These are phyloP conservation scores for Ophiodon elongatus DNA, from an alignment of 2,113 vertebrate genomes.

Conservation along the genomic window DNA sequence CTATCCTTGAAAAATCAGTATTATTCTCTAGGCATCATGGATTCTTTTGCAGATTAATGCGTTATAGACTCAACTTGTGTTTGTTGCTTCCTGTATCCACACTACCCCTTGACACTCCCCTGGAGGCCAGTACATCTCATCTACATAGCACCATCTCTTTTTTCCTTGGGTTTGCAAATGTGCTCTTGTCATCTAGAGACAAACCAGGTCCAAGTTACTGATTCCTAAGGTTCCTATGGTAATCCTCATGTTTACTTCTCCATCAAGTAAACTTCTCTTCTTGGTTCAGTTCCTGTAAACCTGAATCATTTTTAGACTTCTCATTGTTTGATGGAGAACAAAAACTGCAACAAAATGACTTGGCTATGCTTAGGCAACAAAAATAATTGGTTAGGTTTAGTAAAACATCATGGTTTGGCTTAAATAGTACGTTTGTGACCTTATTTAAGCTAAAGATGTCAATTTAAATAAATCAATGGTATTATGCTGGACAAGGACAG, in stretches of 20 bases:
- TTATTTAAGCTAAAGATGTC: no score
- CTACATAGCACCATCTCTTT: not conserved
- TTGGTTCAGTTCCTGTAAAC: not conserved
- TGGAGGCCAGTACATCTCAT: not conserved
- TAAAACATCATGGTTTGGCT: no score
- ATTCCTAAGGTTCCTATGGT: not conserved
- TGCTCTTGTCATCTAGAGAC: not conserved
- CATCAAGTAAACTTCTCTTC: not conserved
- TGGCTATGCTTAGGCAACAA: no score
- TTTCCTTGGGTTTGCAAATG: not conserved
- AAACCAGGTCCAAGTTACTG: not conserved
- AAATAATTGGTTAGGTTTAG: no score
- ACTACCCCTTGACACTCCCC: slow-evolving; percentile 13
- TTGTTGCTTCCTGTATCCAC: not conserved
- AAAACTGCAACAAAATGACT: no score
- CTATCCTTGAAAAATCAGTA: slow-evolving; percentile 49
- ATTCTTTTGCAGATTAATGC: slow-evolving; percentile 34
- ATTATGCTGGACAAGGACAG: no score
- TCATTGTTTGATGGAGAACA: not conserved
- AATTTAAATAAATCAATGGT: no score
- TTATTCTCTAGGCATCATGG: slow-evolving; percentile 18
- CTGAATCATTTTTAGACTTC: not conserved
- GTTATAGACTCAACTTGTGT: slow-evolving; percentile 36
- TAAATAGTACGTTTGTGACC: no score
- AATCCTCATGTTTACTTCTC: not conserved